A percentile compares a stretch with the other conserved stretches of the same genome.
phyloP scores from a whole-genome alignment of 23 tunicate genomes.

The Clavelina lepadiformis region DNA sequence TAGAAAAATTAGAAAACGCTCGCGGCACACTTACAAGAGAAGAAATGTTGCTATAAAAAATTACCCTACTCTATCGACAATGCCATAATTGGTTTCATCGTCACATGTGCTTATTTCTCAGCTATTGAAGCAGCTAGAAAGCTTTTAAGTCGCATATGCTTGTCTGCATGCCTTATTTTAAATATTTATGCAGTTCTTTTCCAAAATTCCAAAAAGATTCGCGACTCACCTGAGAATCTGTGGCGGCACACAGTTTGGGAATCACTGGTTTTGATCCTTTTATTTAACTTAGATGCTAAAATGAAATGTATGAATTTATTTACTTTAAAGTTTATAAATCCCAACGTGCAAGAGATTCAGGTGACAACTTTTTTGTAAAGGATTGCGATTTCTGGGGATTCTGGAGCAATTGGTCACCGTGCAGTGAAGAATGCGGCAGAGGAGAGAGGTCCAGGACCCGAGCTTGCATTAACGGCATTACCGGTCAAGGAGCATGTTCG shows the following conservation, averaged over 20 bases:
- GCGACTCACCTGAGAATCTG: neutral
- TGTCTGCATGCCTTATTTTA: too few species aligned
- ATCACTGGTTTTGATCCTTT: neutral
- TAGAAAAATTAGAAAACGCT: neutral
- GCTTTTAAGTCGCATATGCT: too few species aligned
- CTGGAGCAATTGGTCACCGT: conserved; percentile 74
- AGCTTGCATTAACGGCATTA: conserved; percentile 53
- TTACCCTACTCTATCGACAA: neutral
- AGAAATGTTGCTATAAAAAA: too few species aligned
- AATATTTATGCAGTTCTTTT: too few species aligned
- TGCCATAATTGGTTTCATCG: neutral
- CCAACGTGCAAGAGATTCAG: neutral
- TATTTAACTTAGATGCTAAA: too few species aligned
- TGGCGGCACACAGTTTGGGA: neutral
- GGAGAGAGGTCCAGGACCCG: conserved; percentile 52
- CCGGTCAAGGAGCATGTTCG: conserved; percentile 60
- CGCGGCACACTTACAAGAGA: neutral
- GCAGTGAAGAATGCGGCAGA: conserved; percentile 65
- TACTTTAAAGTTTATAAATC: neutral
- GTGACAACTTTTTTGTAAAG: conserved; percentile 2
- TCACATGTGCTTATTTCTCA: too few species aligned
- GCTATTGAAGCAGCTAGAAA: too few species aligned
- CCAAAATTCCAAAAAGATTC: neutral
- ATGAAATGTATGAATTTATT: too few species aligned
- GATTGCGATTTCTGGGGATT: conserved; percentile 53